Conservation (phyloP, 92 coral and sea anemone species). For the Isaurus tuberculatus region DNA sequence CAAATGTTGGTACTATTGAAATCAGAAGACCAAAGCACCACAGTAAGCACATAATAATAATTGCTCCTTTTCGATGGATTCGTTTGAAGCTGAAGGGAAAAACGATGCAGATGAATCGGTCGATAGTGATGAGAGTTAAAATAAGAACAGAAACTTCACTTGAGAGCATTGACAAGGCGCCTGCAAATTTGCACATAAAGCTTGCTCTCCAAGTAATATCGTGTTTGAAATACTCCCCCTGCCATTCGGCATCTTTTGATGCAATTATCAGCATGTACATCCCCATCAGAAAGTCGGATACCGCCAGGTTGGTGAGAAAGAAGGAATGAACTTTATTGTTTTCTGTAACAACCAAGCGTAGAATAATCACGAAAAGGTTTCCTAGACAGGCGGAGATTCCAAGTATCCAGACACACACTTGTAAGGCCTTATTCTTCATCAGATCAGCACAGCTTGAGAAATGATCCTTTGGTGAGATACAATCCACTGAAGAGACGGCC, state of each 20-base stretch:
- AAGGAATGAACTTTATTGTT: neutral
- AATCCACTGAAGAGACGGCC: conserved; percentile 34
- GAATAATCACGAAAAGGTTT: conserved; percentile 71
- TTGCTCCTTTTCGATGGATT: conserved; percentile 29
- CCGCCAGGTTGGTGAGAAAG: neutral
- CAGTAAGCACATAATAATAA: conserved; percentile 23
- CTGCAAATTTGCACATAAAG: conserved; percentile 66
- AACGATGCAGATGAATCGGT: conserved; percentile 78
- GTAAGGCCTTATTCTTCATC: conserved; percentile 79
- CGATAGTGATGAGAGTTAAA: conserved; percentile 79
- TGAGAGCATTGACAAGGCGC: conserved; percentile 75
- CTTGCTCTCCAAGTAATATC: conserved; percentile 83
- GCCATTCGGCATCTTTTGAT: conserved; percentile 4
- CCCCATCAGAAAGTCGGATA: neutral
- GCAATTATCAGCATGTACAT: conserved; percentile 26
- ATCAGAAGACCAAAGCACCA: conserved; percentile 67
- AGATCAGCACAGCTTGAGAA: conserved; percentile 89
- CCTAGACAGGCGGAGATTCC: conserved; percentile 84
- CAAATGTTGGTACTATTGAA: conserved; percentile 63
- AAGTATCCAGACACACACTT: conserved; percentile 78
- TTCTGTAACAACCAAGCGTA: conserved; percentile 50
- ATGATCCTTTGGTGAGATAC: conserved; percentile 68
- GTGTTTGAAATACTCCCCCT: conserved; percentile 67
- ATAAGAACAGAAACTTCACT: conserved; percentile 87
- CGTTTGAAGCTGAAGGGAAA: conserved; percentile 66